Percentiles rank a stretch among this genome's conserved stretches.
Conservation (phyloP, 2,888 invertebrate genomes). For the Perdita meconis region DNA sequence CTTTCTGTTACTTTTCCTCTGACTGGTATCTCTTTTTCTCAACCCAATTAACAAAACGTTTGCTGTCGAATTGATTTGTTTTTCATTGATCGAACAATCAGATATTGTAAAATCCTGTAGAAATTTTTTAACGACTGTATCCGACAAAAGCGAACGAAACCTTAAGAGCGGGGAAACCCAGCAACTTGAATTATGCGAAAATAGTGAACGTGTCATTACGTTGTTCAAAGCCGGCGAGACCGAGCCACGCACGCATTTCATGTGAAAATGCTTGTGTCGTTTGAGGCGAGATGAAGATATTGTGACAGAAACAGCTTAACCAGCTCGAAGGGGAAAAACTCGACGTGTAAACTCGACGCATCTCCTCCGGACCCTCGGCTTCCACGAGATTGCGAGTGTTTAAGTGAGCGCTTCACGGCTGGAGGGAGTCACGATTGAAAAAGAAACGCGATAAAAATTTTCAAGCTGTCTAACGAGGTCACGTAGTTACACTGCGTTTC, state of each 20-base stretch:
- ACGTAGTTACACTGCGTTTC: constrained; percentile 14
- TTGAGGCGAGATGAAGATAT: background rate
- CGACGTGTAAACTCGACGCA: background rate
- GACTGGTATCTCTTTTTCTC: background rate
- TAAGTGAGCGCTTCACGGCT: background rate
- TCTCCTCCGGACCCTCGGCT: background rate
- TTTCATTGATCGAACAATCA: background rate
- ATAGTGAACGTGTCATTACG: constrained; percentile 2
- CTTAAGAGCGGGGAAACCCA: background rate
- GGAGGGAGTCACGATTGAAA: constrained; percentile 18
- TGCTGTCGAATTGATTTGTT: no score
- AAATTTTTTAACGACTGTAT: background rate
- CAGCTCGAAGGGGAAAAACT: background rate
- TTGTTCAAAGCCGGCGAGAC: background rate
- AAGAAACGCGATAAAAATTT: constrained; percentile 26
- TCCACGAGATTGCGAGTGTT: background rate
- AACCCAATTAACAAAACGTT: background rate
- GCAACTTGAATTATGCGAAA: background rate
- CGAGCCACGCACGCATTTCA: background rate
- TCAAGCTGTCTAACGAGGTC: constrained; percentile 46
- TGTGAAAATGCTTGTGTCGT: background rate
- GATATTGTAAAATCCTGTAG: background rate
- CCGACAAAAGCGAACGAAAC: background rate
- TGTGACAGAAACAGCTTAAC: background rate
- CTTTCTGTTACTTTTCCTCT: background rate